phyloP scores from a whole-genome alignment of 2,888 invertebrate species.

The Ephialtes manifestator region DNA sequence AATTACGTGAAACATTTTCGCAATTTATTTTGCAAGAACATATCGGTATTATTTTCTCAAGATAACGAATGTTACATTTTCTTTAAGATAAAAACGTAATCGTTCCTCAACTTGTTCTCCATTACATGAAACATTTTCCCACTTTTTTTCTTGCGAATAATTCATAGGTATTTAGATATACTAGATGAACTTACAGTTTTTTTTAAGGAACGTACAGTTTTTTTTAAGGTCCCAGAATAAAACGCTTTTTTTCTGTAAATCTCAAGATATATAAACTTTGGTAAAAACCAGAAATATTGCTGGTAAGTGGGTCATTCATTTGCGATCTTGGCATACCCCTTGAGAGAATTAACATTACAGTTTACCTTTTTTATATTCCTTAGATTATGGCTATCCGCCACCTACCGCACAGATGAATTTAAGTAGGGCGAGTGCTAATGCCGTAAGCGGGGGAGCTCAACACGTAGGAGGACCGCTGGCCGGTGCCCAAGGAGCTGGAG shows the following conservation, averaged over 20 bases:
- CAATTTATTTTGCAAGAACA: too few relatives aligned
- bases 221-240: neutral
- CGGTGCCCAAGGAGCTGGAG: conserved; percentile 81
- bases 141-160: neutral
- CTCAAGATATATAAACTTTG: neutral
- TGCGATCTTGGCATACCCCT: neutral
- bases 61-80: too few relatives aligned
- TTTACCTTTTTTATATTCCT: neutral
- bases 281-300: neutral
- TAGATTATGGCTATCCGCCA: conserved; percentile 68
- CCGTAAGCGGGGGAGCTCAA: conserved; percentile 81
- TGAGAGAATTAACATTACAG: neutral
- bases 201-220: neutral
- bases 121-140: neutral
- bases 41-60: too few relatives aligned
- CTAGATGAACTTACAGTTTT: neutral
- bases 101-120: neutral
- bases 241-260: neutral
- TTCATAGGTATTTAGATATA: neutral
- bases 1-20: too few relatives aligned
- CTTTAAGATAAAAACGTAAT: too few relatives aligned
- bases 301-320: neutral
- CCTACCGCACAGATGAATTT: conserved; percentile 77
- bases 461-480: conserved; percentile 81
- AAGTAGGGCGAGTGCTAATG: conserved; percentile 79